Evolutionary conservation across 2,888 invertebrate species (phyloP).

Genomic region (Drosophila infuscata): DNA sequence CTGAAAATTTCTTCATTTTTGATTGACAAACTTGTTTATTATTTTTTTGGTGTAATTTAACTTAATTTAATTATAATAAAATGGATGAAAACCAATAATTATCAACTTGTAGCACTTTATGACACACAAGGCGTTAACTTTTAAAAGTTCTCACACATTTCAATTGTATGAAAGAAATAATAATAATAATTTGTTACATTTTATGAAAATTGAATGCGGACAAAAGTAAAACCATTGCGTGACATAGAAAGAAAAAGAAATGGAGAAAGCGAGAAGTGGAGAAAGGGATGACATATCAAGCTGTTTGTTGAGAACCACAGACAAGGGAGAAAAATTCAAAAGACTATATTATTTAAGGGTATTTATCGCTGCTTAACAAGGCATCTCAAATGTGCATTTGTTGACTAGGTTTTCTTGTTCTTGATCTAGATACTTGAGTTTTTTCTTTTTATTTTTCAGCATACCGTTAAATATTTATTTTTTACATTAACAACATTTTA

Average conservation of each 20-base stretch:
- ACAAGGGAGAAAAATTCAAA: conserved; percentile 17
- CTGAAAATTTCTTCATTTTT: not conserved
- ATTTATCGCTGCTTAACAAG: not conserved
- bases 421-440: not conserved
- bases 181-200: conserved; percentile 35
- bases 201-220: conserved; percentile 16
- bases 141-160: conserved; percentile 38
- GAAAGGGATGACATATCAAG: not conserved
- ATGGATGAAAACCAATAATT: conserved; percentile 15
- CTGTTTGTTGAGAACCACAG: not conserved
- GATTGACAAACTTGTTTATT: not conserved
- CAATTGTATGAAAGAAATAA: conserved; percentile 25
- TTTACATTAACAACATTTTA: not conserved
- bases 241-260: conserved; percentile 3
- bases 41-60: not conserved
- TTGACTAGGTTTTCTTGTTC: conserved; percentile 1
- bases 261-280: not conserved
- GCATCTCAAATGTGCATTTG: conserved; percentile 5
- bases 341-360: not conserved
- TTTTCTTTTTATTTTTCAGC: not conserved
- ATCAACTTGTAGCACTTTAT: conserved; percentile 16
- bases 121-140: conserved; percentile 4
- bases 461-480: not conserved
- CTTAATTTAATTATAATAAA: conserved; percentile 1
- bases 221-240: conserved; percentile 22